Percentiles rank a stretch among this genome's conserved stretches.
Conservation (phyloP, 2,888 invertebrate genomes). For the Furcula furcula region DNA sequence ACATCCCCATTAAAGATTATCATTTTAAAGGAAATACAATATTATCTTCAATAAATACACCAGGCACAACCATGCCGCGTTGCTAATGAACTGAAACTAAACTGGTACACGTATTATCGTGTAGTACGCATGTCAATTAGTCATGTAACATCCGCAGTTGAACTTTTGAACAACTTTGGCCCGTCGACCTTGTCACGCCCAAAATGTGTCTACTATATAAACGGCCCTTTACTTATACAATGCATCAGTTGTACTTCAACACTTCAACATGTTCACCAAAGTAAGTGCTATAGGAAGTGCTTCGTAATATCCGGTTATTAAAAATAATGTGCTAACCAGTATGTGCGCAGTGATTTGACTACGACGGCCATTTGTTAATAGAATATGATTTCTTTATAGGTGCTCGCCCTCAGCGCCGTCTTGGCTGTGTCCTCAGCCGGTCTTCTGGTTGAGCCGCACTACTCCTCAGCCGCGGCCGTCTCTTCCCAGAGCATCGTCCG, state of each 20-base stretch:
- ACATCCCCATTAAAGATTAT: too few species aligned
- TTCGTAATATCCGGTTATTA: too few species aligned
- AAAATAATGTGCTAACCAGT: too few species aligned
- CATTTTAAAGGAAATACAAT: too few species aligned
- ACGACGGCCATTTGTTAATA: too few species aligned
- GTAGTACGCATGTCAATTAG: slow-evolving; percentile 10
- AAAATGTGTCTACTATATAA: slow-evolving; percentile 55
- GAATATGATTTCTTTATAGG: slow-evolving; percentile 38
- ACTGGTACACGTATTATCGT: too few species aligned
- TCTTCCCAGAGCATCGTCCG: slow-evolving; percentile 61
- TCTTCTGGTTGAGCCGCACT: slow-evolving; percentile 60
- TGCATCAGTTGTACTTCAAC: slow-evolving; percentile 51
- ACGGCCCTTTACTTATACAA: slow-evolving; percentile 34
- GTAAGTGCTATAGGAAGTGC: slow-evolving; percentile 56
- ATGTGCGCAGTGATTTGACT: too few species aligned
- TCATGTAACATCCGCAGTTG: slow-evolving; percentile 10
- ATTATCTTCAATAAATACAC: too few species aligned
- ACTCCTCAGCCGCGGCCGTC: slow-evolving; percentile 61
- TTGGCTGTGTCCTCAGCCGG: slow-evolving; percentile 65
- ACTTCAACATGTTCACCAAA: slow-evolving; percentile 64
- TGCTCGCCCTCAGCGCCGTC: slow-evolving; percentile 58
- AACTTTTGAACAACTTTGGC: slow-evolving; percentile 39
- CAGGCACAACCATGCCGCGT: too few species aligned
- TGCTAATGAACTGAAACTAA: too few species aligned
- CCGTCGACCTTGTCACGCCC: slow-evolving; percentile 58